Evolutionary conservation across 2,113 vertebrate species (phyloP).

Genomic region (Leucopsar rothschildi): DNA sequence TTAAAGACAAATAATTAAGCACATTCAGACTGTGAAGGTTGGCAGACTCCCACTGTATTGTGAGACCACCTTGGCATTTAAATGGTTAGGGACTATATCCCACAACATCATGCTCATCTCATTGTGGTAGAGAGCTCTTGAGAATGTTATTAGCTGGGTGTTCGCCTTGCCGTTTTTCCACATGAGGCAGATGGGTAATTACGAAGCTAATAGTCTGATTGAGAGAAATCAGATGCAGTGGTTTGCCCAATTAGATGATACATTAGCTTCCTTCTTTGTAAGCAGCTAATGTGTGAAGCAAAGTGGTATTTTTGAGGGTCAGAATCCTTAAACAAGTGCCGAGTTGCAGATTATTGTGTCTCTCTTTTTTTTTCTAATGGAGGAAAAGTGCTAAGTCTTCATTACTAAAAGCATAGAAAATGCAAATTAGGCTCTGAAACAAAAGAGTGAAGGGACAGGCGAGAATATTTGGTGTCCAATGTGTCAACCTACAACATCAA

Average conservation of each 20-base stretch:
- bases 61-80: constrained; percentile 83
- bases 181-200: constrained; percentile 99
- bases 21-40: constrained; percentile 67
- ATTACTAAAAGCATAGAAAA: constrained; percentile 95
- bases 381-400: constrained; percentile 97
- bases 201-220: constrained; percentile 99
- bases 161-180: constrained; percentile 92
- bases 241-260: constrained; percentile 99
- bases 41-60: constrained; percentile 74
- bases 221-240: constrained; percentile 99
- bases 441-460: constrained; percentile 88
- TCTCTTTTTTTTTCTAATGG: constrained; percentile 87
- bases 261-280: constrained; percentile 99
- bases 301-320: constrained; percentile 98
- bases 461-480: constrained; percentile 90
- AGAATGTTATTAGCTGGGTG: constrained; percentile 99
- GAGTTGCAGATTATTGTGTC: constrained; percentile 88
- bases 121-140: constrained; percentile 99
- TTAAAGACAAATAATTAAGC: constrained; percentile 79
- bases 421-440: constrained; percentile 86
- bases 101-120: constrained; percentile 94
- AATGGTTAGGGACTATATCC: constrained; percentile 87
- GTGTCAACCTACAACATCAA: constrained; percentile 93
- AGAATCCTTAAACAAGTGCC: constrained; percentile 96
- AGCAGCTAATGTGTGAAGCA: constrained; percentile 99